Percentiles rank a stretch among this genome's conserved stretches.
These are phyloP conservation scores for Paracentrotus lividus DNA, from an alignment of 53 echinoderm and acorn worm species.

Conservation along the genomic window DNA sequence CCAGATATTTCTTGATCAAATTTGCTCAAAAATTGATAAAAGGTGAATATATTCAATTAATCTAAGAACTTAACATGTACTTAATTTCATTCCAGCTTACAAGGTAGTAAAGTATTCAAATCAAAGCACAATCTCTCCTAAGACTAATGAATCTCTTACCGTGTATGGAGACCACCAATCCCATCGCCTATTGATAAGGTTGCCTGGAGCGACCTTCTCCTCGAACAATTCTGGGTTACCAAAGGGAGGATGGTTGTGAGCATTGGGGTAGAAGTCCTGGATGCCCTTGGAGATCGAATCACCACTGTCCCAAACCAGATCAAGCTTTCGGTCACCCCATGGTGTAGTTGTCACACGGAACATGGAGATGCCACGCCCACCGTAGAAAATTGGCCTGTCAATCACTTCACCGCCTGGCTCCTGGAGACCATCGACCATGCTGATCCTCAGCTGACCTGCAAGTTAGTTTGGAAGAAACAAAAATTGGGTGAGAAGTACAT, in stretches of 20 bases:
- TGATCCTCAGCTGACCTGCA: slow-evolving; percentile 65
- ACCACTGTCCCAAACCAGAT: slow-evolving; percentile 66
- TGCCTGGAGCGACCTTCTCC: neutral
- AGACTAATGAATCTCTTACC: too few relatives aligned
- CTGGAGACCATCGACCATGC: slow-evolving; percentile 44
- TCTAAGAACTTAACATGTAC: too few relatives aligned
- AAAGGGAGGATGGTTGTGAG: slow-evolving; percentile 64
- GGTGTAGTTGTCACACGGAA: slow-evolving; percentile 4
- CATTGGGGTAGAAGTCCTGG: slow-evolving; percentile 59
- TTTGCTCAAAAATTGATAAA: too few relatives aligned
- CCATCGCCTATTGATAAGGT: slow-evolving; percentile 40
- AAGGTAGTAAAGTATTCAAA: too few relatives aligned
- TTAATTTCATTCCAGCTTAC: too few relatives aligned
- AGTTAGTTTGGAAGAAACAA: too few relatives aligned
- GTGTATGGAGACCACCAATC: slow-evolving; percentile 42
- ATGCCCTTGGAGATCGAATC: slow-evolving; percentile 60
- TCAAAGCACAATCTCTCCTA: too few relatives aligned
- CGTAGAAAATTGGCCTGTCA: slow-evolving; percentile 59
- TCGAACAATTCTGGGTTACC: slow-evolving; percentile 40
- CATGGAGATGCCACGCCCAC: slow-evolving; percentile 69
- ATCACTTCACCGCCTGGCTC: slow-evolving; percentile 29
- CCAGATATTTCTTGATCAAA: too few relatives aligned
- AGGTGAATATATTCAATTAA: too few relatives aligned
- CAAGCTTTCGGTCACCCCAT: neutral
- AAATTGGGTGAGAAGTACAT: too few relatives aligned